phyloP scores from a whole-genome alignment of 2,797 vertebrate species.

The Labeo calbasu region DNA sequence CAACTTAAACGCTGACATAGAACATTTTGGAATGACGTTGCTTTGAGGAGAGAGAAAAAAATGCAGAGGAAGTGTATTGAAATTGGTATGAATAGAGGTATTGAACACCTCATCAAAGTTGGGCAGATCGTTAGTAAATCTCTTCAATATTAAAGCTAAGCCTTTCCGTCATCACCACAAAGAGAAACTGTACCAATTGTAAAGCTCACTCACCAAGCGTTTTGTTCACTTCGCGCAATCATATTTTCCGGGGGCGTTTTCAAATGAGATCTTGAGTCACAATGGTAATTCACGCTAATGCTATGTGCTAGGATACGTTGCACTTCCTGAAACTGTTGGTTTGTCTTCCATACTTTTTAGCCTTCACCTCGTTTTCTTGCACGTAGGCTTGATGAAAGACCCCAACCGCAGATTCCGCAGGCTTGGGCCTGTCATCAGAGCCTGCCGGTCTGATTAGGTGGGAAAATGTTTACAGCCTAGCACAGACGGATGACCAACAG shows the following conservation, averaged over 20 bases:
- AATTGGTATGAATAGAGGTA: constrained; percentile 37
- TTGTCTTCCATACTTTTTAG: constrained; percentile 14
- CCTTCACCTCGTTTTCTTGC: neutral
- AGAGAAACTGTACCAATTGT: constrained; percentile 6
- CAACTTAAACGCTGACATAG: constrained; percentile 78
- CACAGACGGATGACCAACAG: constrained; percentile 5
- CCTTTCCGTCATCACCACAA: constrained; percentile 25
- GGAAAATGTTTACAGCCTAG: neutral
- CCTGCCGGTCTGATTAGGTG: neutral
- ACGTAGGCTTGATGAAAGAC: neutral
- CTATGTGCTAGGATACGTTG: neutral
- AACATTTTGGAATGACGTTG: constrained; percentile 3
- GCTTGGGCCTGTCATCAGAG: neutral
- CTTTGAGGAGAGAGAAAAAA: neutral
- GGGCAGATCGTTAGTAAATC: constrained; percentile 26
- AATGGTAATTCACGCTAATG: constrained; percentile 1
- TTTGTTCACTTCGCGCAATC: constrained; percentile 5
- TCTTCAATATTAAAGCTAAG: constrained; percentile 21
- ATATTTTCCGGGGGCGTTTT: constrained; percentile 4
- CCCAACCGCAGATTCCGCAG: neutral
- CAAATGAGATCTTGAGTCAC: neutral
- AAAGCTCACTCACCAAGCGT: constrained; percentile 5
- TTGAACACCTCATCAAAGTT: constrained; percentile 26
- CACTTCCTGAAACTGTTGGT: neutral
- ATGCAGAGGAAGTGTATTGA: constrained; percentile 31